Evolutionary conservation across 2,888 invertebrate genomes (phyloP), one percentile per base, ranked within the genome.

Genomic region (Dynastes tityus): DNA sequence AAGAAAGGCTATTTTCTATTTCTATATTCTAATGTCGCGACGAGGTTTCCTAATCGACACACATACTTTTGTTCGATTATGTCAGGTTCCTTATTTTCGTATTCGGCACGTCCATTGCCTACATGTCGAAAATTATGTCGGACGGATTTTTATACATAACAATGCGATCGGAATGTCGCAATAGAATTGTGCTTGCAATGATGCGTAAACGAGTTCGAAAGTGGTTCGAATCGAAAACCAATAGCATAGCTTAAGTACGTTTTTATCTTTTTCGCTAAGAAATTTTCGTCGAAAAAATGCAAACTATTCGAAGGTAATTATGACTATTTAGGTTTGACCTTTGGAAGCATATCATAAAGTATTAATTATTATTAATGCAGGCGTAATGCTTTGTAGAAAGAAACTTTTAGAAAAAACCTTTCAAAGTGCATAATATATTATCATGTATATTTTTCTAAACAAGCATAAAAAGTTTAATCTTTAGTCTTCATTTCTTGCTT

Each of bases 31-130:
- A 68, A 68, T 29, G n/a, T 29, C 51, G 68, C 29, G 29, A 3
- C 51, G 49, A 51, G 2, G 27, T 68, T 68, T 68, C 49, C 9
- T 22, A 68, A 68, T 11, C 9, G 29, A 68, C 68, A 51, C 68
- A 68, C 27, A 68, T 68, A 51, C 51, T 51, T 68, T 13, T 16
- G 6, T 68, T 67, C 51, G 49, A 67, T 68, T 68, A 68, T 68
- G 68, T 68, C 68, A 68, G 68, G 13, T 51, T 29, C 13, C 51
- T 51, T 51, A 29, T 51, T 68, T 68, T 68, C 51, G 68, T 68
- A 68, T 68, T 68, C 68, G 5, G 27, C 51, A 68, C 68, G 49
- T 68, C 9, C 29, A 51, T 27, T 40, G 29, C 51, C 51, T 49
- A 51, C 68, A 68, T 51, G 68, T 51, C 29, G 49, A 68, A 51